Conservation (phyloP, 2,113 vertebrate species). For the Noctilio leporinus region DNA sequence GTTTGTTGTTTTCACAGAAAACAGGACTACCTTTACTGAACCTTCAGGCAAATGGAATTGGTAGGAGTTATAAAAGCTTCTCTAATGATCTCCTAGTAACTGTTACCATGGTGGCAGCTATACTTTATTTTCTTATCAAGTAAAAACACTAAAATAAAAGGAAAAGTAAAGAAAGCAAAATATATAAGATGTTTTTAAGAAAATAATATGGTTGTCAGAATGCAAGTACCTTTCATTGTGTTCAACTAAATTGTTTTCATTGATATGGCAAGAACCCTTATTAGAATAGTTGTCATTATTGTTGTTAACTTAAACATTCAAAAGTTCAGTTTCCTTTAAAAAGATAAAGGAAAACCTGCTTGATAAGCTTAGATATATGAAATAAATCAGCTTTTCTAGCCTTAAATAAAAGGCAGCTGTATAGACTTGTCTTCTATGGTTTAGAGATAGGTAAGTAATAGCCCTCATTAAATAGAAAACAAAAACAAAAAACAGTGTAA, state of each 20-base stretch:
- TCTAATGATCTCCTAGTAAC: neutral
- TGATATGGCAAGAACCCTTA: neutral
- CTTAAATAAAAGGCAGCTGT: neutral
- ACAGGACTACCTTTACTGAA: neutral
- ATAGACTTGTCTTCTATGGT: neutral
- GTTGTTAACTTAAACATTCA: neutral
- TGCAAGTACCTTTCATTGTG: neutral
- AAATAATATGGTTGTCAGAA: neutral
- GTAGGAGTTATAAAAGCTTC: neutral
- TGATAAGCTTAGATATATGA: neutral
- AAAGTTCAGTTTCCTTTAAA: neutral
- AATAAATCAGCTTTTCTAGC: neutral
- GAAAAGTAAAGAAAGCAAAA: neutral
- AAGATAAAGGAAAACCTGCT: constrained; percentile 24
- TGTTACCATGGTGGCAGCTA: neutral
- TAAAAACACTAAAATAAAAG: neutral
- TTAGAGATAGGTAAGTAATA: neutral
- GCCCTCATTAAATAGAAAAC: neutral
- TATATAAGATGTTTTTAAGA: neutral
- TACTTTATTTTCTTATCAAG: neutral
- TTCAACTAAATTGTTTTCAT: constrained; percentile 3
- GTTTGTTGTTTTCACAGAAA: neutral
- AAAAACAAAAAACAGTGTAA: neutral
- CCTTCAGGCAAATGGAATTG: neutral
- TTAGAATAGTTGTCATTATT: neutral